Evolutionary conservation across 2,113 vertebrate species (phyloP).

Genomic region (Erinaceus europaeus): DNA sequence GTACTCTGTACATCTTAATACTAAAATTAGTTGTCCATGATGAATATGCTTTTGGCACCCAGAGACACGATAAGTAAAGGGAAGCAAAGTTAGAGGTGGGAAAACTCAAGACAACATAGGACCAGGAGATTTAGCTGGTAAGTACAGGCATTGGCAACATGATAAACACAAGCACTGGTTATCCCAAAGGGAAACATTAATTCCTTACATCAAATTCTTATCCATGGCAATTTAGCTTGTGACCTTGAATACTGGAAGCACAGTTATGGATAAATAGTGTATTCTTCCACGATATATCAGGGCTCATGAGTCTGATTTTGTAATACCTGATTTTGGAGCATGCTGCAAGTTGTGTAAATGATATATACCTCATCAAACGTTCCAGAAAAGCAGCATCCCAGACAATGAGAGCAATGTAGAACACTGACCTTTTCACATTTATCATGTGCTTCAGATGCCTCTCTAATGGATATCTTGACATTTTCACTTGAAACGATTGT

Average conservation of each 20-base stretch:
- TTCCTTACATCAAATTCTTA: not conserved
- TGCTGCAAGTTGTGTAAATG: slow-evolving; percentile 23
- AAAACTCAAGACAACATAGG: not conserved
- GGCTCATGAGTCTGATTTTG: not conserved
- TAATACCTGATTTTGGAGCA: not conserved
- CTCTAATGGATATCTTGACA: slow-evolving; percentile 57
- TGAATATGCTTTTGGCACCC: not conserved
- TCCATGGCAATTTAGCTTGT: not conserved
- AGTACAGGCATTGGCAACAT: no score
- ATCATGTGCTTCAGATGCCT: not conserved
- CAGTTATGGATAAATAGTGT: not conserved
- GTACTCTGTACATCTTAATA: not conserved
- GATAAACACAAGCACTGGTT: not conserved
- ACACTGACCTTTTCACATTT: slow-evolving; percentile 53
- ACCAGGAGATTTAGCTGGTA: not conserved
- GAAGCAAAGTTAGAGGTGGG: not conserved
- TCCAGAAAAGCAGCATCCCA: slow-evolving; percentile 24
- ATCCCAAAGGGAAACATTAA: slow-evolving; percentile 12
- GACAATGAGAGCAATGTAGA: slow-evolving; percentile 34
- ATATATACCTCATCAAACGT: slow-evolving; percentile 22
- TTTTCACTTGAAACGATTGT: slow-evolving; percentile 48
- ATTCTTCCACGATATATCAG: not conserved
- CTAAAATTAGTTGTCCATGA: no score
- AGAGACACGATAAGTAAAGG: not conserved
- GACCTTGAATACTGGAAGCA: not conserved